These are phyloP conservation scores for Antennarius maculatus DNA, from an alignment of 2,797 vertebrate species.

Conservation along the genomic window DNA sequence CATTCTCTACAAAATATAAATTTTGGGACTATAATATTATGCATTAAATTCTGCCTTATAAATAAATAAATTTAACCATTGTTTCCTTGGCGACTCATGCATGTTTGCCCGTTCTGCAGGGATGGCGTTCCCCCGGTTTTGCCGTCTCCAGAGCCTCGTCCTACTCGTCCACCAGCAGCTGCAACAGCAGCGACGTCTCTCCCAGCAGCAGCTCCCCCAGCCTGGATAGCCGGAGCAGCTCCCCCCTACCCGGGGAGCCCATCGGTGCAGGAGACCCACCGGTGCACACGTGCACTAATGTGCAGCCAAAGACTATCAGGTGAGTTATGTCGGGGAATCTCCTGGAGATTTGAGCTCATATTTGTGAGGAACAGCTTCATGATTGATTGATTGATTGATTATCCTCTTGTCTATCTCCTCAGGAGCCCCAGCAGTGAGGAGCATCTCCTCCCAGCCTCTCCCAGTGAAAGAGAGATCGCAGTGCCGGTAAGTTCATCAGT, in stretches of 20 bases:
- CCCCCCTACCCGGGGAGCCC: slow-evolving; percentile 71
- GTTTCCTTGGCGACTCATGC: rapidly evolving
- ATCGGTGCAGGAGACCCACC: slow-evolving; percentile 29
- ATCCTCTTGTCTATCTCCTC: slow-evolving; percentile 1
- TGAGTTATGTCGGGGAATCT: slow-evolving; percentile 13
- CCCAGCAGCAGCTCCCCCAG: slow-evolving; percentile 78
- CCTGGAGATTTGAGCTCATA: not conserved
- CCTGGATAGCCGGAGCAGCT: slow-evolving; percentile 70
- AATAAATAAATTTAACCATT: too few species aligned
- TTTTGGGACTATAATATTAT: too few species aligned
- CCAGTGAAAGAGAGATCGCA: slow-evolving; percentile 82
- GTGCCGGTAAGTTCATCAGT: slow-evolving; percentile 73
- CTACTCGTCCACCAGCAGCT: slow-evolving; percentile 59
- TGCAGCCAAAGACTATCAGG: slow-evolving; percentile 43
- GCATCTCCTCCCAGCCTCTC: slow-evolving; percentile 83
- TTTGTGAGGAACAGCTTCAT: not conserved
- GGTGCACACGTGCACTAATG: slow-evolving; percentile 14
- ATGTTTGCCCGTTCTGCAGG: slow-evolving; percentile 48
- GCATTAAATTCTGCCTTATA: too few species aligned
- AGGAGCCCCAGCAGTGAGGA: slow-evolving; percentile 66
- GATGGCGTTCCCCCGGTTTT: slow-evolving; percentile 80
- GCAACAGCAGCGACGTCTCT: slow-evolving; percentile 68
- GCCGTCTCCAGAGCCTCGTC: slow-evolving; percentile 79
- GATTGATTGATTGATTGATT: not conserved
- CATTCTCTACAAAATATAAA: not conserved